Evolutionary conservation across 1,140 invertebrate genomes (phyloP).

Genomic region (Neuroterus valhalla): DNA sequence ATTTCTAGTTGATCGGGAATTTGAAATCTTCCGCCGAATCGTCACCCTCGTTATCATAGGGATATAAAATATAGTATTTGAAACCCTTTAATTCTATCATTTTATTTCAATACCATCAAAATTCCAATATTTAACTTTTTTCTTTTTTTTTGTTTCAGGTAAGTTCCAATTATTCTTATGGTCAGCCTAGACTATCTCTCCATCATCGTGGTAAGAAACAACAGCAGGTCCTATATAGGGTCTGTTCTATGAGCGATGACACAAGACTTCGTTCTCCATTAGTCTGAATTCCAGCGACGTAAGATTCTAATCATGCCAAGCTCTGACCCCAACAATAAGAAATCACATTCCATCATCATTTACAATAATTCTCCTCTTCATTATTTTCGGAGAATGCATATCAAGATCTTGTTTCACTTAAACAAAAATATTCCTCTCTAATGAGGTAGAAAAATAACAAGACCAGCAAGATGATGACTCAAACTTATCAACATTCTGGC

Average conservation of each 20-base stretch:
- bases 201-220: not conserved
- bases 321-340: not conserved
- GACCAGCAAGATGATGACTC: not conserved
- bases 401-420: not conserved
- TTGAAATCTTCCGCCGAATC: too few species aligned
- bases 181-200: not conserved
- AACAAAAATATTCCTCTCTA: too few species aligned
- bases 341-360: not conserved
- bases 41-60: too few species aligned
- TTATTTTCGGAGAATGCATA: not conserved
- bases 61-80: too few species aligned
- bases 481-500: not conserved
- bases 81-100: too few species aligned
- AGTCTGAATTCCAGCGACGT: constrained; percentile 11
- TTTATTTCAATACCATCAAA: too few species aligned
- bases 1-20: too few species aligned
- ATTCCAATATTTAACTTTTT: not conserved
- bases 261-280: constrained; percentile 5
- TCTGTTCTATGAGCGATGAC: not conserved
- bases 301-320: constrained; percentile 12
- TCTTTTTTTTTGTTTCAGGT: not conserved
- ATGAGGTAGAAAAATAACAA: too few species aligned
- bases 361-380: not conserved
- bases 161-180: not conserved
- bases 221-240: not conserved